Conservation (phyloP, 2,797 vertebrate genomes). For the Bucorvus abyssinicus region DNA sequence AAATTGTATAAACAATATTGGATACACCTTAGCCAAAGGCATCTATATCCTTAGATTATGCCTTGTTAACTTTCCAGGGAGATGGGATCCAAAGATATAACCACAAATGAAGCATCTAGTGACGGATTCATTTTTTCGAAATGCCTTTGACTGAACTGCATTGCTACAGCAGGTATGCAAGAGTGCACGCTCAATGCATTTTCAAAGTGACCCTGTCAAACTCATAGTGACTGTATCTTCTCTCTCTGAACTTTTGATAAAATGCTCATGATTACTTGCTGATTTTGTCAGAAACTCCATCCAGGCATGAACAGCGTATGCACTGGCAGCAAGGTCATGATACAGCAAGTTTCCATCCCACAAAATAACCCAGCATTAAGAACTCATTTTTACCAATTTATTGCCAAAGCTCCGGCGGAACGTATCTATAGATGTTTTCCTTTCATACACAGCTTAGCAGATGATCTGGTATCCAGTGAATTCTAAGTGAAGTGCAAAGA, state of each 20-base stretch:
- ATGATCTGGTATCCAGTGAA: background rate
- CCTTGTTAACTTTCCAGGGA: constrained; percentile 46
- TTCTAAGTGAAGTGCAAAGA: background rate
- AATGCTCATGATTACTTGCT: constrained; percentile 62
- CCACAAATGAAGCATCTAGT: background rate
- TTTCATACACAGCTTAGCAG: background rate
- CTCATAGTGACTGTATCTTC: constrained; percentile 36
- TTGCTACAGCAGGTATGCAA: constrained; percentile 18
- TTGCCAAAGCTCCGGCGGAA: constrained; percentile 8
- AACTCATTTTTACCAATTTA: constrained; percentile 44
- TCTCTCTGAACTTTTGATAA: constrained; percentile 62
- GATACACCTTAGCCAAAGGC: background rate
- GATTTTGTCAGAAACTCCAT: constrained; percentile 69
- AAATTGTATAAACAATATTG: background rate
- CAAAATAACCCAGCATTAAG: constrained; percentile 27
- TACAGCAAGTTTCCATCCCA: constrained; percentile 17
- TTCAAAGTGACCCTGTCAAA: constrained; percentile 65
- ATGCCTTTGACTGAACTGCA: constrained; percentile 14
- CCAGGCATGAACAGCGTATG: constrained; percentile 60
- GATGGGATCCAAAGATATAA: constrained; percentile 28
- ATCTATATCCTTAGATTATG: constrained; percentile 28
- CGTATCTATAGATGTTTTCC: background rate
- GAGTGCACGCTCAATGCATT: constrained; percentile 40
- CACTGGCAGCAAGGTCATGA: constrained; percentile 56
- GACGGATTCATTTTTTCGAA: constrained; percentile 12